Base-by-base conservation (phyloP, 1,140 invertebrate genomes). In the Temnothorax longispinosus region DNA sequence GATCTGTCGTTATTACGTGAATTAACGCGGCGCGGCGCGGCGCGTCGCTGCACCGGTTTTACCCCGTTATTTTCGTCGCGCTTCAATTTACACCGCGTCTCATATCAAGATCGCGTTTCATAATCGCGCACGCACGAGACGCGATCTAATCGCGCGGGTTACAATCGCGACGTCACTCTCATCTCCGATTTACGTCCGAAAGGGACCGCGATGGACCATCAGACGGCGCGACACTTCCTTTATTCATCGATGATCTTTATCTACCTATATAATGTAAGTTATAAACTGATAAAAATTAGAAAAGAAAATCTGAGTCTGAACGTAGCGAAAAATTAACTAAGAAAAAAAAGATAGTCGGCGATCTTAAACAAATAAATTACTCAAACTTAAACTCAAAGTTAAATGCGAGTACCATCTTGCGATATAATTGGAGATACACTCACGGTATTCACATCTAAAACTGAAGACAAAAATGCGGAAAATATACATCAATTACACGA, bases 1-100 rank as follows among this genome's bases (percentile, higher is more conserved):
- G 80, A 84, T 84, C 41, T 84, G 54, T 84, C 80, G 69, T 84
- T 84, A 75, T 84, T 84, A 75, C 54, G 69, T 41, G 80, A 84
- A 84, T 84, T 84, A 84, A 81, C 78, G 77, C 35, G 77, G 15
- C n/a, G 35, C 67, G 21, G 10, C 0, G 27, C 27, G 27, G 27
- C 27, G 27, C 54, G 80, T 27, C 27, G 27, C 27, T 27, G 35
- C 78, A 6, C 54, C 44, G 62, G 62, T 15, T 54, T 77, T 58
- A 80, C 44, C 41, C 54, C 69, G 41, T 84, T 84, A 84, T 84
- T 84, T 84, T 84, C 80, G 80, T 75, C 54, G 54, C 54, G 69
- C 54, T 84, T 84, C 35, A 75, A 74, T 84, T 84, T 84, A 75
- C 69, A 44, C 38, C 75, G 41, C 58, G n/a, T 4, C 21, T 60